Conservation (phyloP, 2,888 invertebrate species). For the Parascotia fuliginaria region DNA sequence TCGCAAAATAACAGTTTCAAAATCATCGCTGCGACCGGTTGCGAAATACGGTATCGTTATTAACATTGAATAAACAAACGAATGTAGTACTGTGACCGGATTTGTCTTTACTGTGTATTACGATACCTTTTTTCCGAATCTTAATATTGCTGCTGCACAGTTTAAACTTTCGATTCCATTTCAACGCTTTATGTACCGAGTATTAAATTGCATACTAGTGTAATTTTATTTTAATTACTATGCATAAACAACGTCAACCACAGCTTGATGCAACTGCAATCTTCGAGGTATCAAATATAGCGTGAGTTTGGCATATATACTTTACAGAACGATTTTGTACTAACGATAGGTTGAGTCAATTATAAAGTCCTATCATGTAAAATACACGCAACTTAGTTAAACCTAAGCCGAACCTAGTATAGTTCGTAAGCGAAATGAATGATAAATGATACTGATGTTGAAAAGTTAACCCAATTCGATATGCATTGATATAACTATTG, state of each 20-base stretch:
- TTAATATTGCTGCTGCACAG: constrained; percentile 1
- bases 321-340: too few species aligned
- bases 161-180: constrained; percentile 8
- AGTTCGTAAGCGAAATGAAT: too few species aligned
- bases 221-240: background rate
- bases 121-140: constrained; percentile 6
- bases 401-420: too few species aligned
- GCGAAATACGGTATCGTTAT: constrained; percentile 31
- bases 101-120: constrained; percentile 1
- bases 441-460: too few species aligned
- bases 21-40: constrained; percentile 44
- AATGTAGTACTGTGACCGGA: constrained; percentile 9
- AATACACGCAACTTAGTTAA: too few species aligned
- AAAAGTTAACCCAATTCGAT: too few species aligned
- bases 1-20: constrained; percentile 57
- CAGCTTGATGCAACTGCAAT: background rate
- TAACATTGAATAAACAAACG: constrained; percentile 36
- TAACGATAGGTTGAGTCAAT: too few species aligned
- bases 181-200: background rate
- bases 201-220: background rate
- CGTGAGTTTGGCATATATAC: too few species aligned
- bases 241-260: background rate
- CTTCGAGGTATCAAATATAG: background rate
- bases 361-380: too few species aligned
- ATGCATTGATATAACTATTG: too few species aligned